phyloP scores from a whole-genome alignment of 2,113 vertebrate genomes.

The Muscicapa adusta region DNA sequence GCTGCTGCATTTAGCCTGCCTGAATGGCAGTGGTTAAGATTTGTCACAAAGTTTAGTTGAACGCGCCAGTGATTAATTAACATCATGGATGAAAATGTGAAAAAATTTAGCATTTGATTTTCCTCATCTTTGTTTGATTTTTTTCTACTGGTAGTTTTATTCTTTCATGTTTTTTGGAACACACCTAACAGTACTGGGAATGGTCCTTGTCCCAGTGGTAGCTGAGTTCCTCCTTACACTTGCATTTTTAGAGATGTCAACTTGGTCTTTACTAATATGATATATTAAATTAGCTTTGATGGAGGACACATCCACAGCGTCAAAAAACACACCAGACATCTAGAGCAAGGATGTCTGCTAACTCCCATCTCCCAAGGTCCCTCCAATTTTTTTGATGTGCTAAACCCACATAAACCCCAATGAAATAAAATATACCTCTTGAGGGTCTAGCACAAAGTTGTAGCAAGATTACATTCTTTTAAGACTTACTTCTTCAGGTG shows the following conservation, averaged over 20 bases:
- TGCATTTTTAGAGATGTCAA: neutral
- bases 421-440: neutral
- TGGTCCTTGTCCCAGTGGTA: neutral
- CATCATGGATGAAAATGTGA: rapidly evolving
- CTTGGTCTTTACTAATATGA: neutral
- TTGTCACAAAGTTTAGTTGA: neutral
- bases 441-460: neutral
- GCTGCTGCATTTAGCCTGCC: neutral
- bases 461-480: neutral
- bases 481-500: neutral
- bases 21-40: neutral
- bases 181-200: neutral
- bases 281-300: neutral
- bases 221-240: neutral
- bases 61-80: neutral
- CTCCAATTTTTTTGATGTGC: neutral
- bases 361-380: neutral
- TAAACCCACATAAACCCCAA: neutral
- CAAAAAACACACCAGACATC: too few species aligned
- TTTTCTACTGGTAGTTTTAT: neutral
- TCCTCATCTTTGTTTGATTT: neutral
- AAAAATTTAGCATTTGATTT: neutral
- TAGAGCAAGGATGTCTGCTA: neutral
- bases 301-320: neutral
- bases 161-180: neutral